A percentile compares a stretch with the other conserved stretches of the same genome.
These are phyloP conservation scores for Pristionchus entomophagus DNA, from an alignment of 2,888 invertebrate genomes.

Conservation along the genomic window DNA sequence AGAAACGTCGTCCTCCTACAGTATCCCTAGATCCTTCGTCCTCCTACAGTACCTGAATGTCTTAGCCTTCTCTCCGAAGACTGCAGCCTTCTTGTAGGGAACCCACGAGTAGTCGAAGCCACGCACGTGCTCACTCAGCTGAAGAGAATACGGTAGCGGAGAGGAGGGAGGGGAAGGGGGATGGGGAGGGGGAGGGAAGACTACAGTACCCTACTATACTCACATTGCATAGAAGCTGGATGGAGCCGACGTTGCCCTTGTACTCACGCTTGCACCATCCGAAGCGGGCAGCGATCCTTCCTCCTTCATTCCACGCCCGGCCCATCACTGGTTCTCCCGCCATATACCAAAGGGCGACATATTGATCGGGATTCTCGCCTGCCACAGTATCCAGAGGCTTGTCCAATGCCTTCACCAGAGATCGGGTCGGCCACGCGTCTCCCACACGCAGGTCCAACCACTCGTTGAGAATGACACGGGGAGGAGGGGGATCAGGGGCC, in stretches of 20 bases:
- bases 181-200: no score
- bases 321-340: slow-evolving; percentile 59
- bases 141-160: slow-evolving; percentile 16
- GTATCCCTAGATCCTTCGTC: no score
- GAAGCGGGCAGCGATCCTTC: slow-evolving; percentile 61
- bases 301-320: slow-evolving; percentile 56
- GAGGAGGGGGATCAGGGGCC: slow-evolving; percentile 53
- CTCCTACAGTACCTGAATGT: not conserved
- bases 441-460: slow-evolving; percentile 50
- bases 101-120: slow-evolving; percentile 66
- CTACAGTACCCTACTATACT: no score
- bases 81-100: slow-evolving; percentile 61
- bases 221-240: slow-evolving; percentile 58
- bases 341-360: slow-evolving; percentile 47
- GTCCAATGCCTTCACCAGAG: slow-evolving; percentile 45
- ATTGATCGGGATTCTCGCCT: slow-evolving; percentile 44
- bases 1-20: no score
- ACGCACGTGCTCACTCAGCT: slow-evolving; percentile 56
- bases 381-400: slow-evolving; percentile 45
- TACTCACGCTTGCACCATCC: slow-evolving; percentile 60
- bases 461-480: slow-evolving; percentile 55
- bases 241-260: slow-evolving; percentile 61
- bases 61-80: slow-evolving; percentile 54
- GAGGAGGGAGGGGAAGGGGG: no score
- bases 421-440: slow-evolving; percentile 50